Percentiles rank a stretch among this genome's conserved stretches.
Conservation (phyloP, 64 coral and sea anemone species). For the Montipora cactus region DNA sequence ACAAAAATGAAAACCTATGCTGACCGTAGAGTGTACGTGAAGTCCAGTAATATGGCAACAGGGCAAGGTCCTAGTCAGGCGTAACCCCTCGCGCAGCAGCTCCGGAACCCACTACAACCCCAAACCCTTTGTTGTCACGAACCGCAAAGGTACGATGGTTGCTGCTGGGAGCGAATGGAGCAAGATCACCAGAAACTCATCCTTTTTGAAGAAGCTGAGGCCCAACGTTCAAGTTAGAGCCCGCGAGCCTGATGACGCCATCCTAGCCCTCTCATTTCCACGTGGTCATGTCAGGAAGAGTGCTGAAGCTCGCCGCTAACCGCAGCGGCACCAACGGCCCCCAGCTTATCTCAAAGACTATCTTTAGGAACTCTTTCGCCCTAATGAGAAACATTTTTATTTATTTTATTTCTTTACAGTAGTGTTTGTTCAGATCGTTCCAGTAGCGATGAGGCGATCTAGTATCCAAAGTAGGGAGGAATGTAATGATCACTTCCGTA, state of each 20-base stretch:
- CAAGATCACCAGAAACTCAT: conserved; percentile 58
- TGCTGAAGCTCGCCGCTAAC: not conserved
- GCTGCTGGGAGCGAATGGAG: conserved; percentile 27
- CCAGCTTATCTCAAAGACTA: conserved; percentile 74
- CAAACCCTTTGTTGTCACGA: conserved; percentile 66
- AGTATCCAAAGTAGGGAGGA: too few species aligned
- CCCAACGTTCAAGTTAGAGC: conserved; percentile 11
- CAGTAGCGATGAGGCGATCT: too few species aligned
- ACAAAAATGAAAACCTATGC: conserved; percentile 77
- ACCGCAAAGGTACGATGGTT: conserved; percentile 26
- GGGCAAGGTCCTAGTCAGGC: not conserved
- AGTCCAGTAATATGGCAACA: conserved; percentile 49
- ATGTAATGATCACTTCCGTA: too few species aligned
- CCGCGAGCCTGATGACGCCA: conserved; percentile 4
- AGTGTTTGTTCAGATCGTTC: too few species aligned
- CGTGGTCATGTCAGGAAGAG: conserved; percentile 14
- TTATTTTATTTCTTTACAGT: not conserved
- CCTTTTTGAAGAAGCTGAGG: too few species aligned
- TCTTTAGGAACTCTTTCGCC: conserved; percentile 54
- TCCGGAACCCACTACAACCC: conserved; percentile 74
- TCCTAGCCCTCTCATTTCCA: conserved; percentile 18
- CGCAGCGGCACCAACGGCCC: not conserved
- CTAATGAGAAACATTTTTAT: conserved; percentile 13
- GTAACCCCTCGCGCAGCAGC: too few species aligned
- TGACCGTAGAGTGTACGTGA: conserved; percentile 58